These are phyloP conservation scores for Apotomis betuletana DNA, from an alignment of 2,888 invertebrate species.

Conservation along the genomic window DNA sequence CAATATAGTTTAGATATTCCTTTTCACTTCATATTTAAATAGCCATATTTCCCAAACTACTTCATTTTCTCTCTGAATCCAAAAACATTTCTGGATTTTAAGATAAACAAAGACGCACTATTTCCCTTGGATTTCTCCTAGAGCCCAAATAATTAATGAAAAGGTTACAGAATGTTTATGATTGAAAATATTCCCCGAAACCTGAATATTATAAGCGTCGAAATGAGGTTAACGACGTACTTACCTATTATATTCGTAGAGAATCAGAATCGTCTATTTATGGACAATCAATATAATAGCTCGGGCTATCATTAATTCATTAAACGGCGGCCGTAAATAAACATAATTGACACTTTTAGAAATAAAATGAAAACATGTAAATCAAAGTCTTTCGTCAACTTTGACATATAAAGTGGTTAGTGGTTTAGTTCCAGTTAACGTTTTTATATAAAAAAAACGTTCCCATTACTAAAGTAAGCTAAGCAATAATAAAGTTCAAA, in stretches of 20 bases:
- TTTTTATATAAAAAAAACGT: not conserved
- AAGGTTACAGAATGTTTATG: not conserved
- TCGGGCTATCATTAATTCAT: not conserved
- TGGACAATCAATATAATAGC: constrained; percentile 11
- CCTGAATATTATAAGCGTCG: not conserved
- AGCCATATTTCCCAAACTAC: no score
- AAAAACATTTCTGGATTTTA: no score
- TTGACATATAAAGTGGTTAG: no score
- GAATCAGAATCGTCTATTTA: constrained; percentile 10
- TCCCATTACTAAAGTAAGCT: not conserved
- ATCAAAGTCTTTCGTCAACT: no score
- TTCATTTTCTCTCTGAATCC: no score
- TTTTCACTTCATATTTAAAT: no score
- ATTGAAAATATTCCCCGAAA: not conserved
- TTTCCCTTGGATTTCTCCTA: no score
- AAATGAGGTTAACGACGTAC: constrained; percentile 12
- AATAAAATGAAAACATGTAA: not conserved
- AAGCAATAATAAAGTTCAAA: not conserved
- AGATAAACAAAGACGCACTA: no score
- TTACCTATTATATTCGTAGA: not conserved
- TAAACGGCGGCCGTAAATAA: not conserved
- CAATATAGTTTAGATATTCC: no score
- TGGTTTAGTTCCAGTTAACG: not conserved
- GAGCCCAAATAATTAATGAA: not conserved
- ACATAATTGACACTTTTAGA: not conserved